Base-by-base conservation (phyloP, 2,113 vertebrate species). In the Podarcis raffonei region DNA sequence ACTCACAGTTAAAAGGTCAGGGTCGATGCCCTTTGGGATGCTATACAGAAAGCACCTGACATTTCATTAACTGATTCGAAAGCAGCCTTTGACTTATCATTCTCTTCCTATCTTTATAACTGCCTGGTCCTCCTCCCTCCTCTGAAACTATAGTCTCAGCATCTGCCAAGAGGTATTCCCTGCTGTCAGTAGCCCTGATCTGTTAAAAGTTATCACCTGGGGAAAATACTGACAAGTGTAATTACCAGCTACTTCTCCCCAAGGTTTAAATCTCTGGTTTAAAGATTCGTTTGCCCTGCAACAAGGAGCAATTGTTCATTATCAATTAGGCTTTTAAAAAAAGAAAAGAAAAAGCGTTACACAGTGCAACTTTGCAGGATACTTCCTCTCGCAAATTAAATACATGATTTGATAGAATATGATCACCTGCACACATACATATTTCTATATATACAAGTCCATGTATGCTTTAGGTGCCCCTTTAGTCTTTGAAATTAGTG, bases 161-260 rank as follows among this genome's bases (percentile, higher is more conserved):
- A 74, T 68, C 57, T 80, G 66, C n/a, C n/a, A 30, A 80, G 22
- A 12, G 53, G 75, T 92, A 83, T 30, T 87, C 6, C 83, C 57
- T 1, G 37, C 72, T 94, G 93, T 89, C 95, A 95, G 94, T 94
- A 95, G 80, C 72, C 83, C 25, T 86, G 91, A 87, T 78, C 89
- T 93, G 86, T 84, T 59, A n/a, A 79, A 85, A 92, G 76, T 80
- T 1, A 83, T 66, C 88, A 91, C 92, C 93, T 79, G 59, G 83
- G 89, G 91, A 88, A 93, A 88, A 92, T 74, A 85, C 85, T 91
- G 87, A 93, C 95, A 93, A 86, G 87, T 95, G 89, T 94, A 93
- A 95, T 95, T 94, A 89, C 89, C 23, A 89, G 13, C 86, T 94
- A 48, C 81, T 94, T 90, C 92, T 92, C 57, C 81, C 90, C 37